Percentiles rank a stretch among this genome's conserved stretches.
Evolutionary conservation across 2,888 invertebrate genomes (phyloP).

Genomic region (Rhagium mordax): DNA sequence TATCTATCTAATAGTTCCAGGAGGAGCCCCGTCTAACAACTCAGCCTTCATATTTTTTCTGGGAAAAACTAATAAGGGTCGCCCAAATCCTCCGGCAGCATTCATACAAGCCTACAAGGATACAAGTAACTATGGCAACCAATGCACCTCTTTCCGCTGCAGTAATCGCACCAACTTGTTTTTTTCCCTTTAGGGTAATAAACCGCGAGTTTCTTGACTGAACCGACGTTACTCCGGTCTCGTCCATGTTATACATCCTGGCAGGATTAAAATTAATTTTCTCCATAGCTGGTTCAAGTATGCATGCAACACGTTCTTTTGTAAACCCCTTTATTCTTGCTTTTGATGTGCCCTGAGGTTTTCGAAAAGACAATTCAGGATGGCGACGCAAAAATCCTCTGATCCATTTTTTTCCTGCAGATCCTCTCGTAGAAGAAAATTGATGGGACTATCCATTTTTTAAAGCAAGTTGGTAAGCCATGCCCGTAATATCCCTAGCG

Average conservation of each 20-base stretch:
- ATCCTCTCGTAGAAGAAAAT: no score
- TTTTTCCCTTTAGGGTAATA: conserved; percentile 53
- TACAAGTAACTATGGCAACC: conserved; percentile 40
- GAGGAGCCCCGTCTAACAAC: conserved; percentile 59
- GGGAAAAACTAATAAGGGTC: conserved; percentile 37
- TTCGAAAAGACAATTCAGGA: background rate
- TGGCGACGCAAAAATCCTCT: background rate
- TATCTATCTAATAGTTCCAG: conserved; percentile 55
- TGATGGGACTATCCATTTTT: no score
- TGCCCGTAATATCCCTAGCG: no score
- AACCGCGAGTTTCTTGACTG: conserved; percentile 42
- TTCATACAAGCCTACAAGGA: no score
- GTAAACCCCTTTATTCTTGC: conserved; percentile 4
- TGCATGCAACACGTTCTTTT: conserved; percentile 3
- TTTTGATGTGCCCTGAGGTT: background rate
- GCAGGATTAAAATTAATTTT: background rate
- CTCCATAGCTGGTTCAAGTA: conserved; percentile 8
- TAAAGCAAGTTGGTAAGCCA: no score
- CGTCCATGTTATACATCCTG: conserved; percentile 53
- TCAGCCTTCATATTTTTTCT: conserved; percentile 57
- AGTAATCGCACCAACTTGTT: conserved; percentile 53
- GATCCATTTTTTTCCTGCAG: background rate
- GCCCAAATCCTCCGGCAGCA: conserved; percentile 43
- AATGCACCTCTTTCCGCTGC: conserved; percentile 43
- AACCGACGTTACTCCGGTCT: conserved; percentile 43